phyloP scores from a whole-genome alignment of 2,797 vertebrate species.

The Rhincodon typus region DNA sequence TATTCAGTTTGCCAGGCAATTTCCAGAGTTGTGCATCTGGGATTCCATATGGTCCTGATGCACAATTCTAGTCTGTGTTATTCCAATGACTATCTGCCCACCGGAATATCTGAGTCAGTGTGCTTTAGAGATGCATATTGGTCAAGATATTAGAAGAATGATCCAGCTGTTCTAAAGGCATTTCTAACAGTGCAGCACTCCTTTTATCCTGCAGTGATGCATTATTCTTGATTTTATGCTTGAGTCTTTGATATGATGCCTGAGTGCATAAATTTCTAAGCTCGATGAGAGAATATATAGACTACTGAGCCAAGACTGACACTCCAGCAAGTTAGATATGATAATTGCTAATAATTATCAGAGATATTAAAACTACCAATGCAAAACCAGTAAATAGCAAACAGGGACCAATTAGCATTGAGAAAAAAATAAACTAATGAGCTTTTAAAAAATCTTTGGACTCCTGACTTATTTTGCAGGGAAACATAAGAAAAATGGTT shows the following conservation, averaged over 20 bases:
- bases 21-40: too few species aligned
- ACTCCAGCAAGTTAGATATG: neutral
- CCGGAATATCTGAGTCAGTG: neutral
- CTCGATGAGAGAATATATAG: neutral
- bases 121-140: neutral
- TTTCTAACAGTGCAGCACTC: neutral
- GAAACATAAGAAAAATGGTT: neutral
- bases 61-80: too few species aligned
- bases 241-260: neutral
- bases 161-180: neutral
- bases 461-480: neutral
- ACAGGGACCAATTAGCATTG: neutral
- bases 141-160: too few species aligned
- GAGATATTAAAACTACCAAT: neutral
- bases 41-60: too few species aligned
- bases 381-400: neutral
- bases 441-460: neutral
- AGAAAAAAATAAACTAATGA: neutral
- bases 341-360: neutral
- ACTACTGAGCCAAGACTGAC: neutral
- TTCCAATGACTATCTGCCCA: too few species aligned
- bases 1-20: too few species aligned
- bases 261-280: neutral
- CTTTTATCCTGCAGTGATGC: neutral
- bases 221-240: neutral